Evolutionary conservation across 1,140 invertebrate species (phyloP), one percentile per base, ranked within the genome.

Genomic region (Acyrthosiphon pisum): DNA sequence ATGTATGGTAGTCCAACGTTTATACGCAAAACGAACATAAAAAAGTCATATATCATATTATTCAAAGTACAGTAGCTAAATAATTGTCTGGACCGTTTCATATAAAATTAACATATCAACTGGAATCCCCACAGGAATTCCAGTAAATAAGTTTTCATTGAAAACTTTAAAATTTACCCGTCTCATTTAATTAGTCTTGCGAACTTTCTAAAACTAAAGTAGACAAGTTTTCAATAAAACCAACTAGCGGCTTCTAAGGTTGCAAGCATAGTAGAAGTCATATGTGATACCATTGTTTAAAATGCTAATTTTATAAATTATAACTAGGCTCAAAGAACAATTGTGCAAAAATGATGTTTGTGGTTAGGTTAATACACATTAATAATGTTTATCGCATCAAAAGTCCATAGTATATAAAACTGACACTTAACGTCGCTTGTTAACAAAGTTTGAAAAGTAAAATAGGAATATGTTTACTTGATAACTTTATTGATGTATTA

Each of bases 71-170:
- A 6, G 60, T 76, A 7, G 60, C 41, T 86, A 44, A 86, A 44
- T 86, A 41, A 84, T 41, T 84, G 83, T 41, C 83, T 26, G 26
- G 9, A 35, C 46, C 8, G 18, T 50, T 50, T n/a, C 23, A 35
- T 88, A 53, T 53, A 88, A 88, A 89, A 89, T 53, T 53, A 89
- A 35, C 87, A 53, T 89, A 89, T 88, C 46, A 88, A 88, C 86
- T 46, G 18, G 14, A 48, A n/a, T 20, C 30, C 84, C 44, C 30
- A 22, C 46, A 18, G 46, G n/a, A 50, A 88, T 88, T 50, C 30
- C 86, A 22, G 46, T 35, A 9, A 53, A n/a, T 35, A 50, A 53
- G 48, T 50, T 53, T 89, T 53, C n/a, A 18, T 88, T 88, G 46
- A 35, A 88, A 88, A 88, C 86, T 89, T 50, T 20, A 53, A 89